Evolutionary conservation across 2,888 invertebrate genomes (phyloP), one percentile per base, ranked within the genome.

Genomic region (Frankliniella intonsa): DNA sequence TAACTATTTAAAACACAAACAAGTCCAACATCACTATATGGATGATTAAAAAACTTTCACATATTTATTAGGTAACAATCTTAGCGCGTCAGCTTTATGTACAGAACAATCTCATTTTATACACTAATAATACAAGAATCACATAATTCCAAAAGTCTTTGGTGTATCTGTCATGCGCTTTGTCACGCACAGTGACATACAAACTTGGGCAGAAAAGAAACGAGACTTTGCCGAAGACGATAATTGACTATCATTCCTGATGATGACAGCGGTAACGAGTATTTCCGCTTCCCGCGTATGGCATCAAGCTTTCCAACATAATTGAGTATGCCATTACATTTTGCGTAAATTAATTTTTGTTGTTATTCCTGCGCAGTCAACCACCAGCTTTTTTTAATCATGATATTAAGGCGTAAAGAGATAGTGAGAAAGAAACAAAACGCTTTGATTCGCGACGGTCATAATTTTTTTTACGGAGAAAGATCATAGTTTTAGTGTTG

Each of bases 31-130:
- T 25, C 22, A 76, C 22, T 12, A 76, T 25, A 11, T 0, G 12
- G 25, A 76, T 25, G 69, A 76, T 76, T 25, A 76, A 76, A 76
- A 76, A 76, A 76, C 38, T 3, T 25, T 76, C 25, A 76, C 69
- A 76, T 76, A 76, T 76, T 22, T 76, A 76, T 76, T 22, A 76
- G 25, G 69, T 76, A 76, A 76, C 69, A 76, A 76, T 76, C 25
- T 62, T 62, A 62, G 22, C 69, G 38, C 38, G 38, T 38, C 38
- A 38, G 38, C 38, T 38, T 25, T 76, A 76, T 76, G 9, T 76
- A 25, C 69, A 76, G 22, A 76, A 76, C 22, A 76, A 12, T 14
- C 17, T 14, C 55, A 38, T 55, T 76, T 10, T 9, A 25, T 22
- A 76, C 25, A 2, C n/a, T 76, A 76, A 76, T 22, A 76, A 76